Evolutionary conservation across 1,140 invertebrate genomes (phyloP).

Genomic region (Drosophila albomicans): DNA sequence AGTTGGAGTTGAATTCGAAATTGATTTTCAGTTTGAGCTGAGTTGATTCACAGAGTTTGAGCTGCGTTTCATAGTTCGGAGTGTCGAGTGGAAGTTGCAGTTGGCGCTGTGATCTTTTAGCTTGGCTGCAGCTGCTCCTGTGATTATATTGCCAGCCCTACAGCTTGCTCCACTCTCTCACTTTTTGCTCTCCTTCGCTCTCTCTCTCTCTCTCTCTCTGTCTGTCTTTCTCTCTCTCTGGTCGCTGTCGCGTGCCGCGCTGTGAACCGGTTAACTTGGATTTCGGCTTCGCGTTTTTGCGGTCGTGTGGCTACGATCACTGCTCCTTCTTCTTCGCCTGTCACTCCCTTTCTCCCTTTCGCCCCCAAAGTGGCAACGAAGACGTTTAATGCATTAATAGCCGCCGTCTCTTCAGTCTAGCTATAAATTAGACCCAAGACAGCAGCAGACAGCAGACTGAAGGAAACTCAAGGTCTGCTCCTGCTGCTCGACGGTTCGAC

Average conservation of each 20-base stretch:
- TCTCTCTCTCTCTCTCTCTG: constrained; percentile 12
- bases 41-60: no score
- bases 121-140: constrained; percentile 29
- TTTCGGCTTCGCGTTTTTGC: constrained; percentile 3
- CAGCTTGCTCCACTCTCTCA: constrained; percentile 1
- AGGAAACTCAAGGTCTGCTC: constrained; percentile 7
- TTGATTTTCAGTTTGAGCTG: no score
- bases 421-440: constrained; percentile 30
- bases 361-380: not conserved
- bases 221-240: not conserved
- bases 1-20: not conserved
- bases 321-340: not conserved
- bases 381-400: constrained; percentile 43
- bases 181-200: not conserved
- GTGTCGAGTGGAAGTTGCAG: no score
- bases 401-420: constrained; percentile 22
- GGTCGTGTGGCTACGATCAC: constrained; percentile 35
- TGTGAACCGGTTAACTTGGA: constrained; percentile 67
- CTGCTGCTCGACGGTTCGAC: constrained; percentile 37
- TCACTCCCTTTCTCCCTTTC: not conserved
- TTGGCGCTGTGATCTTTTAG: constrained; percentile 12
- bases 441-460: constrained; percentile 1
- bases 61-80: no score
- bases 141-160: constrained; percentile 32
- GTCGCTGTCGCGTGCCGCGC: constrained; percentile 71